These are phyloP conservation scores for Acromyrmex heyeri DNA, from an alignment of 1,140 invertebrate species.

Conservation along the genomic window DNA sequence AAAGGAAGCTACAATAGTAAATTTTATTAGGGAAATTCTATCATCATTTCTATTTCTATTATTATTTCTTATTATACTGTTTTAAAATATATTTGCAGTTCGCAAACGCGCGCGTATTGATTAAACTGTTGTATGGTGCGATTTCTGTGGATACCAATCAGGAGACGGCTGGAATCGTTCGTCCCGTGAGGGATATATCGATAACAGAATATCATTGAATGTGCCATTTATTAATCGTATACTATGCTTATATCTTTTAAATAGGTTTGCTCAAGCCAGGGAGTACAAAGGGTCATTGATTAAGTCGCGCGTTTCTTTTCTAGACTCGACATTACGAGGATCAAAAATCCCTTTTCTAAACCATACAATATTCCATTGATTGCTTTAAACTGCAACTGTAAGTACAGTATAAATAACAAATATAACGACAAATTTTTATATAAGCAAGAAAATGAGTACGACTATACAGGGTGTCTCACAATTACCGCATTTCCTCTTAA, in stretches of 20 bases:
- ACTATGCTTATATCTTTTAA: constrained; percentile 16
- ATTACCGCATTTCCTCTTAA: no score
- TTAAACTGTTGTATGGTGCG: neutral
- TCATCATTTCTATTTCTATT: no score
- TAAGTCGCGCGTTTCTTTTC: constrained; percentile 13
- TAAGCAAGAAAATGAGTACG: neutral
- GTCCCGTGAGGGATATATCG: constrained; percentile 30
- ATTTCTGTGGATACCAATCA: constrained; percentile 50
- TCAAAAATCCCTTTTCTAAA: neutral
- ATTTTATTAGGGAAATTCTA: no score
- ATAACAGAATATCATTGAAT: constrained; percentile 48
- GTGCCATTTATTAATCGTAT: constrained; percentile 4
- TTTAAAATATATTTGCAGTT: no score
- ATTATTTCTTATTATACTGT: no score
- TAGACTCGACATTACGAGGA: neutral
- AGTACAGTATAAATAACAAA: neutral
- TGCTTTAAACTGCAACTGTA: neutral
- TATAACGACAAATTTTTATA: neutral
- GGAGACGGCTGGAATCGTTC: constrained; percentile 7
- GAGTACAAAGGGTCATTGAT: constrained; percentile 14
- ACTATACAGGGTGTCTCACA: no score
- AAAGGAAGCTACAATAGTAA: no score
- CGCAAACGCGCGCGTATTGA: constrained; percentile 12
- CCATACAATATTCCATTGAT: neutral
- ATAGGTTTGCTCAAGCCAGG: neutral